Conservation (phyloP, 1,140 invertebrate species). For the Drosophila serrata region DNA sequence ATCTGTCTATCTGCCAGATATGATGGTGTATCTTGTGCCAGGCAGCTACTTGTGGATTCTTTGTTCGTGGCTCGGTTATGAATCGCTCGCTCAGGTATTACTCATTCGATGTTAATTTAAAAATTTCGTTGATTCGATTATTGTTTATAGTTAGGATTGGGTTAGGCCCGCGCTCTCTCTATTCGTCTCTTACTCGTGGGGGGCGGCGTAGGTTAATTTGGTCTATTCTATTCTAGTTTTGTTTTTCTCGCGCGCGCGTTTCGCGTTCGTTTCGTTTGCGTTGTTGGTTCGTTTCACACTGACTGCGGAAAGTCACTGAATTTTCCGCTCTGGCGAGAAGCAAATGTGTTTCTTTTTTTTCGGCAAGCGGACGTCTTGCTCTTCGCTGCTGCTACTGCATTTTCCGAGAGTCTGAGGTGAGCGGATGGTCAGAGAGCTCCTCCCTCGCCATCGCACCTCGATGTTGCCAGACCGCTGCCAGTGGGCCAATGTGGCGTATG, state of each 20-base stretch:
- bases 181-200: not conserved
- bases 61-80: constrained; percentile 39
- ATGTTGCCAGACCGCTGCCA: constrained; percentile 71
- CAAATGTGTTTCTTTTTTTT: constrained; percentile 31
- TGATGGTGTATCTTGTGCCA: constrained; percentile 9
- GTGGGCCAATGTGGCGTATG: constrained; percentile 69
- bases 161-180: constrained; percentile 17
- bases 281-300: constrained; percentile 83
- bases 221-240: constrained; percentile 50
- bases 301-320: constrained; percentile 67
- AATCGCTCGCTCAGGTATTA: constrained; percentile 49
- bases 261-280: constrained; percentile 81
- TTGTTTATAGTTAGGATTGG: constrained; percentile 65
- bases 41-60: constrained; percentile 77
- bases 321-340: constrained; percentile 71
- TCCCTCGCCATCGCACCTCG: constrained; percentile 26
- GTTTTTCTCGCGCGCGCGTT: constrained; percentile 53
- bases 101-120: constrained; percentile 50
- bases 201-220: constrained; percentile 52
- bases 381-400: constrained; percentile 11
- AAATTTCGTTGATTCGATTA: constrained; percentile 57
- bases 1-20: constrained; percentile 44
- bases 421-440: constrained; percentile 67
- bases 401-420: constrained; percentile 21
- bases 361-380: constrained; percentile 27